Conservation (phyloP, 2,888 invertebrate genomes). For the Parascotia fuliginaria region DNA sequence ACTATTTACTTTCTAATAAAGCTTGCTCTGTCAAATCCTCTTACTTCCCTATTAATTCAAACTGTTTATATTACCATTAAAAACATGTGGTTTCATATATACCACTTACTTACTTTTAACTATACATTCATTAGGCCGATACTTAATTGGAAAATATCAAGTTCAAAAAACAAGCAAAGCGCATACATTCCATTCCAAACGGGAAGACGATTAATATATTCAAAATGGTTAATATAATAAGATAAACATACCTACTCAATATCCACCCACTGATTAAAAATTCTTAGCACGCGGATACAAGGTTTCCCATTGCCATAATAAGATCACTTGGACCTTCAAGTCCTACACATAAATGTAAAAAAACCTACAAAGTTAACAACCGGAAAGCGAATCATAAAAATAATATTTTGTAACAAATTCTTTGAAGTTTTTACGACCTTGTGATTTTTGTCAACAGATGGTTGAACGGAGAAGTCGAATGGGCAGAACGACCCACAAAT, state of each 20-base stretch:
- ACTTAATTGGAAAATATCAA: too few species aligned
- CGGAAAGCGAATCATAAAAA: conserved; percentile 42
- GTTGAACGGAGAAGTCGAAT: conserved; percentile 76
- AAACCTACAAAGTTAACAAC: conserved; percentile 48
- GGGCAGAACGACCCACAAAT: conserved; percentile 70
- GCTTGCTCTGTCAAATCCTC: conserved; percentile 46
- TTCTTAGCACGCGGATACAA: conserved; percentile 47
- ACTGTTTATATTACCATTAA: conserved; percentile 29
- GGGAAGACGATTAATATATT: conserved; percentile 56
- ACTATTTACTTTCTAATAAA: conserved; percentile 70
- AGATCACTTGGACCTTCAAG: conserved; percentile 56
- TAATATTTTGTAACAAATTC: conserved; percentile 11
- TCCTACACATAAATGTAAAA: conserved; percentile 57
- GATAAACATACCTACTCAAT: conserved; percentile 37
- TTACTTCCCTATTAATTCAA: conserved; percentile 32
- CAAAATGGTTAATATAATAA: conserved; percentile 50
- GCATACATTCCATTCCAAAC: conserved; percentile 46
- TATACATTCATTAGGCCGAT: too few species aligned
- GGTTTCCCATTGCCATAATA: conserved; percentile 53
- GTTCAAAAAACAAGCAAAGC: conserved; percentile 2
- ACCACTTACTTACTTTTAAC: conserved; percentile 13
- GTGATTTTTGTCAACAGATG: conserved; percentile 61
- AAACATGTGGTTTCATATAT: conserved; percentile 28
- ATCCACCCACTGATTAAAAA: conserved; percentile 53
- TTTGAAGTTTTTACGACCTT: conserved; percentile 1